Evolutionary conservation across 1,140 invertebrate species (phyloP).

Genomic region (Sinonovacula constricta): DNA sequence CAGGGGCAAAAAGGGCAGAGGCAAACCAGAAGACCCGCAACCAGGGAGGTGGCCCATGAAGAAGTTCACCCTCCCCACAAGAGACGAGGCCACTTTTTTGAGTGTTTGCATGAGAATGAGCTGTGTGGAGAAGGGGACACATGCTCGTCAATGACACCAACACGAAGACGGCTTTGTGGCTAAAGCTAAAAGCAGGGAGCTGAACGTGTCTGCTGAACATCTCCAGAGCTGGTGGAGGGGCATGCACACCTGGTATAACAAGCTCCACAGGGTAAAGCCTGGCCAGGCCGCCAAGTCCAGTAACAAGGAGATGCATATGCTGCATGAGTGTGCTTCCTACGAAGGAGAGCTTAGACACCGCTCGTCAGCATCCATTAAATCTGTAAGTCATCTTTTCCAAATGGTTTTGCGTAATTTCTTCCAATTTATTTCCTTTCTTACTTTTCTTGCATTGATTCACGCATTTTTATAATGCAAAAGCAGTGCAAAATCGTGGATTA

Average conservation of each 20-base stretch:
- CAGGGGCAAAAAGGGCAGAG: slow-evolving; percentile 9
- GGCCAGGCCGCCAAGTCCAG: slow-evolving; percentile 32
- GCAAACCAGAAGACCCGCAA: slow-evolving; percentile 29
- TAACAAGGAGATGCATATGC: slow-evolving; percentile 22
- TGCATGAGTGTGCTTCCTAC: slow-evolving; percentile 12
- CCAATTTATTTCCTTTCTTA: too few species aligned
- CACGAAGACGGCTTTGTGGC: slow-evolving; percentile 6
- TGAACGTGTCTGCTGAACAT: neutral
- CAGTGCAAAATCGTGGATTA: too few species aligned
- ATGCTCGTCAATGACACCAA: slow-evolving; percentile 20
- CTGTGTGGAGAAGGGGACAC: slow-evolving; percentile 17
- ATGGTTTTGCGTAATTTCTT: too few species aligned
- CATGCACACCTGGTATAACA: slow-evolving; percentile 32
- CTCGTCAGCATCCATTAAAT: slow-evolving; percentile 37
- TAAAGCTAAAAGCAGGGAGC: neutral
- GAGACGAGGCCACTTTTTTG: neutral
- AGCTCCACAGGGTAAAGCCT: slow-evolving; percentile 20
- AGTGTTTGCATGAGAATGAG: neutral
- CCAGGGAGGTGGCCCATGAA: neutral
- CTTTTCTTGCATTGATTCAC: too few species aligned
- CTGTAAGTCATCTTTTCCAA: slow-evolving; percentile 54
- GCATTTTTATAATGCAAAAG: too few species aligned
- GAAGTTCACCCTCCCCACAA: neutral
- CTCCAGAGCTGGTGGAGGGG: slow-evolving; percentile 8
- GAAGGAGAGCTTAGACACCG: slow-evolving; percentile 28